Evolutionary conservation across 2,888 invertebrate genomes (phyloP).

Genomic region (Monopis laevigella): DNA sequence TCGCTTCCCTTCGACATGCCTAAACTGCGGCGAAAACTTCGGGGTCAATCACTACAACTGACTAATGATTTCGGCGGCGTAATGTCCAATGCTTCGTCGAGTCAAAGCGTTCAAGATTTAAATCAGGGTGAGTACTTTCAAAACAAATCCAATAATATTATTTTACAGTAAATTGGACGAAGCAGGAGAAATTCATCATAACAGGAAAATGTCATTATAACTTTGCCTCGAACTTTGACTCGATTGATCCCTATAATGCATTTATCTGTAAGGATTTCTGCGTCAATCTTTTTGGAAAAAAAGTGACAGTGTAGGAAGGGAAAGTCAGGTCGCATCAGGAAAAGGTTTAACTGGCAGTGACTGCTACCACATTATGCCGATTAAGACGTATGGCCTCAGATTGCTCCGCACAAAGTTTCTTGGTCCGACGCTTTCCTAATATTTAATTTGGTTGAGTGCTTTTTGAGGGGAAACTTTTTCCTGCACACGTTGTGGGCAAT

Average conservation of each 20-base stretch:
- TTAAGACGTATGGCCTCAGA: conserved; percentile 59
- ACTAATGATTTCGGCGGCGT: conserved; percentile 73
- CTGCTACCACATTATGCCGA: conserved; percentile 56
- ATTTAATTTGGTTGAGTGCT: conserved; percentile 66
- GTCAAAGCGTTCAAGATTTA: conserved; percentile 80
- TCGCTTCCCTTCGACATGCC: conserved; percentile 94
- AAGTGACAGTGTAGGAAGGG: conserved; percentile 33
- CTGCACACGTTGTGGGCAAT: conserved; percentile 50
- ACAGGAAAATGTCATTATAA: conserved; percentile 4
- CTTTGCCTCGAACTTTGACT: conserved; percentile 6
- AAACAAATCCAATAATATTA: conserved; percentile 8
- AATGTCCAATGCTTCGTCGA: conserved; percentile 83
- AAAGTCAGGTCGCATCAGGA: conserved; percentile 40
- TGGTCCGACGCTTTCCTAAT: conserved; percentile 47
- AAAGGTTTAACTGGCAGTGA: conserved; percentile 41
- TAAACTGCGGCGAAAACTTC: conserved; percentile 79
- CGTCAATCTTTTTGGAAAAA: conserved; percentile 34
- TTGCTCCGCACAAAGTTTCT: conserved; percentile 41
- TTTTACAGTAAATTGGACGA: not conserved
- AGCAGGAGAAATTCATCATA: conserved; percentile 1
- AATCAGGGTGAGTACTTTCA: conserved; percentile 68
- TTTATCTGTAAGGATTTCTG: conserved; percentile 32
- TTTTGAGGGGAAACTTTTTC: conserved; percentile 51
- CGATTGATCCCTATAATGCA: conserved; percentile 8
- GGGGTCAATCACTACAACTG: conserved; percentile 69